Conservation (phyloP, 2,797 vertebrate species). For the Kryptolebias ocellatus region DNA sequence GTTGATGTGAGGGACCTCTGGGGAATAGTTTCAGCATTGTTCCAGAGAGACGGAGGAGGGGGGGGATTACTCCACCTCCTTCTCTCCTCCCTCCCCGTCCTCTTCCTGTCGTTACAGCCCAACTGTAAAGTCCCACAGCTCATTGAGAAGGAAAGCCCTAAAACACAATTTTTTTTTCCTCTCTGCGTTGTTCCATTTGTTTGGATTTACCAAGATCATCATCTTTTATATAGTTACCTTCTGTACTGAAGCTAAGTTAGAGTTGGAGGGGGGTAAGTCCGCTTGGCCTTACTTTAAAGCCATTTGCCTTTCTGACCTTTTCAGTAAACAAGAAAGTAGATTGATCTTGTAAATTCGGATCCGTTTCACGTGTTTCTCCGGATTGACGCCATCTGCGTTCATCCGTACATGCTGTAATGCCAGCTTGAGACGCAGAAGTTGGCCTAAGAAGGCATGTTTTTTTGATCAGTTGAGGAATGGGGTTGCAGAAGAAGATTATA, state of each 20-base stretch:
- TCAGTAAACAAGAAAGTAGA: slow-evolving; percentile 13
- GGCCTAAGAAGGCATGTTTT: slow-evolving; percentile 44
- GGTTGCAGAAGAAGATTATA: slow-evolving; percentile 56
- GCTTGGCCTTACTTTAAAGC: slow-evolving; percentile 20
- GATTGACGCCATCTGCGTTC: background rate
- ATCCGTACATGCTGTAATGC: slow-evolving; percentile 14
- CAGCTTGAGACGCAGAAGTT: slow-evolving; percentile 20
- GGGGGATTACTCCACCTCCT: slow-evolving; percentile 55
- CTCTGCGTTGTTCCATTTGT: slow-evolving; percentile 32
- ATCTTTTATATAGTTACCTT: slow-evolving; percentile 56
- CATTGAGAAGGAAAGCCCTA: slow-evolving; percentile 50
- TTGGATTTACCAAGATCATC: slow-evolving; percentile 55
- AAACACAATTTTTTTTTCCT: slow-evolving; percentile 27
- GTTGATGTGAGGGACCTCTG: slow-evolving; percentile 56
- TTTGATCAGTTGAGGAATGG: slow-evolving; percentile 50
- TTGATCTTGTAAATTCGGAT: slow-evolving; percentile 3
- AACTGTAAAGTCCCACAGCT: slow-evolving; percentile 39
- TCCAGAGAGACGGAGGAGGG: slow-evolving; percentile 55
- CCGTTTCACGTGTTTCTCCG: slow-evolving; percentile 30
- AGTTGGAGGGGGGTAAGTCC: slow-evolving; percentile 58
- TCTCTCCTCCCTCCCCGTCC: slow-evolving; percentile 66
- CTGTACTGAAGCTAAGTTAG: slow-evolving; percentile 36
- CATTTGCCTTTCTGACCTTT: slow-evolving; percentile 39
- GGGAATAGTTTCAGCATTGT: slow-evolving; percentile 78
- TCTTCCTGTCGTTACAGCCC: slow-evolving; percentile 63